Conservation (phyloP, 2,113 vertebrate species). For the Bubalus kerabau region DNA sequence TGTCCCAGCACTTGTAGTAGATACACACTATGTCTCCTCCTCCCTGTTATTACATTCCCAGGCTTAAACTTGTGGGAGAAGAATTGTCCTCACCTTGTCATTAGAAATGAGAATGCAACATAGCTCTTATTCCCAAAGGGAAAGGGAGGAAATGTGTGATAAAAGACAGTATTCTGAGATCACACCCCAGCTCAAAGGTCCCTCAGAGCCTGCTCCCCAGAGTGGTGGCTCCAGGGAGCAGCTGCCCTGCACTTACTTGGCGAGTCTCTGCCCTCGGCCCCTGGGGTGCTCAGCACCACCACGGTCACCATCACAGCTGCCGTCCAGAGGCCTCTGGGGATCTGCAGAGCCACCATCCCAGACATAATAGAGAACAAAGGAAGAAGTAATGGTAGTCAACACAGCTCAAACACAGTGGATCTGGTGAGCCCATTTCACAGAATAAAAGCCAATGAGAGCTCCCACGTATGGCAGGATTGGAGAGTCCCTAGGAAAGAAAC, state of each 20-base stretch:
- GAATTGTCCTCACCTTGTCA: neutral
- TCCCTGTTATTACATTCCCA: neutral
- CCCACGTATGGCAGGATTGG: neutral
- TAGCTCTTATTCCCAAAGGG: accelerated
- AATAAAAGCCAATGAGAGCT: neutral
- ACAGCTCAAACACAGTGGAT: neutral
- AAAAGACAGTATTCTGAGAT: neutral
- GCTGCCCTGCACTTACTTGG: neutral
- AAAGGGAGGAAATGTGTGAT: accelerated
- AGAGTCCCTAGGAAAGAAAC: neutral
- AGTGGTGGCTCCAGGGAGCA: too few species aligned
- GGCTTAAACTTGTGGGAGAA: accelerated
- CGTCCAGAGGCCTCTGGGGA: too few species aligned
- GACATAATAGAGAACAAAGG: neutral
- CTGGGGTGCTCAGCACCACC: too few species aligned
- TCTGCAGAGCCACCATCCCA: too few species aligned
- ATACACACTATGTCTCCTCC: neutral
- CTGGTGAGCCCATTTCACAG: neutral
- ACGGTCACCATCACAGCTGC: too few species aligned
- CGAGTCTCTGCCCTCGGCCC: neutral
- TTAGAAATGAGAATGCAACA: neutral
- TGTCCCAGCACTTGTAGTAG: too few species aligned
- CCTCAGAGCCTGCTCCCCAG: neutral
- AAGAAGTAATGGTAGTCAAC: neutral
- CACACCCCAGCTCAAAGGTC: neutral